Evolutionary conservation across 2,113 vertebrate genomes (phyloP), one percentile per base, ranked within the genome.

Genomic region (Xiphophorus maculatus): DNA sequence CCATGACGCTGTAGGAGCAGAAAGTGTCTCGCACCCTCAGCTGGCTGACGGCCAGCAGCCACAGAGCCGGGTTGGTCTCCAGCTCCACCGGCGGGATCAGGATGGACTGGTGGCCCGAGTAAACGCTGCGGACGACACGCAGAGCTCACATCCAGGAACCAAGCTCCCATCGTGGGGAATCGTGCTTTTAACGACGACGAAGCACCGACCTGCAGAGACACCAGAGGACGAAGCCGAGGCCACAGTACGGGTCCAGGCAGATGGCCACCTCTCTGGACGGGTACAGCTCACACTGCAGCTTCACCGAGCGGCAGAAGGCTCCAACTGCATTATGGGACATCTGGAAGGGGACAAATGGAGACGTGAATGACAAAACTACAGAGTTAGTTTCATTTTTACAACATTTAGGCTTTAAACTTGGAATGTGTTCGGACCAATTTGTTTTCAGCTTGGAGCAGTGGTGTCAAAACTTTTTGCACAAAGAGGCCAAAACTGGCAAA

Each of bases 301-400:
- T 99, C 94, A 99, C 98, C 73, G 98, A 99, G 90, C 98, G 97
- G 90, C 98, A 99, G 91, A 99, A 98, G 92, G 97, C 98, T 94
- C 97, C 99, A 87, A 98, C 99, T 90, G 98, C 97, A 95, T 97
- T 96, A 74, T 99, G 98, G 94, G 97, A 99, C 97, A 98, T 99
- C 98, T 99, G 94, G 70, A 93, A 78, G 67, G 22, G 35, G 11
- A 29, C 7, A 35, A 10, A 25, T 7, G 22, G 61, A 92, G 91
- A 84, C 65, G 65, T 48, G 79, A 17, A 69, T 32, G 74, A 3
- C 29, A 25, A 66, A 19, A 66, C 64, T 66, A 12, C 2, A 73
- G 19, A 68, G 0, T 72, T 11, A 71, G 10, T 3, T 48, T 48
- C 5, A 19, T 4, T 17, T 48, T 48, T 17, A 48, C 15, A 19